phyloP scores from a whole-genome alignment of 2,888 invertebrate genomes.

The Mactromeris polynyma region DNA sequence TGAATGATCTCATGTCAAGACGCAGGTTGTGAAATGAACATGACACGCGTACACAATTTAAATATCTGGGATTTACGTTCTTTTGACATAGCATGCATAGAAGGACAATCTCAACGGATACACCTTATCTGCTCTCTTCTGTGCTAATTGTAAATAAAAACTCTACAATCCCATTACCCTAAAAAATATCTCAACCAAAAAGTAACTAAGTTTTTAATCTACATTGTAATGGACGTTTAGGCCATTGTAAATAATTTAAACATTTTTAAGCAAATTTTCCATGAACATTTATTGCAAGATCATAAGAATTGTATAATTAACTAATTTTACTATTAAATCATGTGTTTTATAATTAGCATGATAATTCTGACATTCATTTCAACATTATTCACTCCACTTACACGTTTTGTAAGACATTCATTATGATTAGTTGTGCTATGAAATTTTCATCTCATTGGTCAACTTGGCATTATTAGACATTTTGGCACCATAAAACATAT shows the following conservation, averaged over 20 bases:
- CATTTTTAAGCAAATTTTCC: too few relatives aligned
- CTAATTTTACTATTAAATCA: neutral
- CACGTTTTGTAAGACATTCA: neutral
- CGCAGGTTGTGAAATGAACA: neutral
- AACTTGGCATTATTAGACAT: slow-evolving; percentile 6
- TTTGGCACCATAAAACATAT: slow-evolving; percentile 17
- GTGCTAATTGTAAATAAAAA: too few relatives aligned
- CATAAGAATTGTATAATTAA: too few relatives aligned
- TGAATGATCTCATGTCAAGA: neutral
- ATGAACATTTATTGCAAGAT: too few relatives aligned
- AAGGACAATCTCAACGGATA: neutral
- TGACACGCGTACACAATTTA: slow-evolving; percentile 3
- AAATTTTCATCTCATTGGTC: neutral
- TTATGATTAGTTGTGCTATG: neutral
- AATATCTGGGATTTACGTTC: neutral
- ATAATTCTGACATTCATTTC: slow-evolving; percentile 7
- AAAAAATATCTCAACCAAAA: too few relatives aligned
- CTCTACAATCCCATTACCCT: too few relatives aligned
- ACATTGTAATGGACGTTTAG: too few relatives aligned
- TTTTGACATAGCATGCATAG: neutral
- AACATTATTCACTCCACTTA: neutral
- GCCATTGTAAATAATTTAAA: too few relatives aligned
- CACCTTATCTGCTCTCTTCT: too few relatives aligned
- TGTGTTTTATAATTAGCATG: neutral
- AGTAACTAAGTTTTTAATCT: too few relatives aligned